These are phyloP conservation scores for Drosophila equinoxialis DNA, from an alignment of 1,140 invertebrate species.

Conservation along the genomic window DNA sequence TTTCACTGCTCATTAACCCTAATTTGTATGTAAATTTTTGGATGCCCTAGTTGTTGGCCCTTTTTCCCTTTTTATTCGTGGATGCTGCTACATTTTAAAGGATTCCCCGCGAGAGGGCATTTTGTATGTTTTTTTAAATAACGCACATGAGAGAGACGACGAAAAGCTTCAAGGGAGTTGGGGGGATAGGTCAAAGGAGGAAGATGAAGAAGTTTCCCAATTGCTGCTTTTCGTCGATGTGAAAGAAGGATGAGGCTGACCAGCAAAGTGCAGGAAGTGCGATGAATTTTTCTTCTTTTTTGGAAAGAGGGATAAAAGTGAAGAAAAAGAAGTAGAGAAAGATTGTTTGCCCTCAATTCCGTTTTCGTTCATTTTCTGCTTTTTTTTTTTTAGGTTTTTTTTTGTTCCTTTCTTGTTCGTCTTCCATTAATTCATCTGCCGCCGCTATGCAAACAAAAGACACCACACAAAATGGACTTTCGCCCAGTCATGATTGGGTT, in stretches of 20 bases:
- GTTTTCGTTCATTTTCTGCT: background rate
- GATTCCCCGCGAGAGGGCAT: constrained; percentile 45
- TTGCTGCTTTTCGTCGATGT: constrained; percentile 9
- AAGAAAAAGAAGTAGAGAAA: constrained; percentile 12
- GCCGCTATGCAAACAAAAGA: constrained; percentile 67
- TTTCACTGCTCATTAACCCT: constrained; percentile 82
- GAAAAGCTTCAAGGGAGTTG: constrained; percentile 10
- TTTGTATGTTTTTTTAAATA: constrained; percentile 61
- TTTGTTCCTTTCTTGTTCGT: constrained; percentile 2
- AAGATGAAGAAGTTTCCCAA: constrained; percentile 28
- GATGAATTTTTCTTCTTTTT: background rate
- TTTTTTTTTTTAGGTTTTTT: background rate
- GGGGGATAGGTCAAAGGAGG: background rate
- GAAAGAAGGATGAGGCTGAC: background rate
- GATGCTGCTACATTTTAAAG: constrained; percentile 47
- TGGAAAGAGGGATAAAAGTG: constrained; percentile 15
- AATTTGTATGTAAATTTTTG: constrained; percentile 81
- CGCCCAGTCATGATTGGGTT: constrained; percentile 72
- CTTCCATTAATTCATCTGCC: constrained; percentile 72
- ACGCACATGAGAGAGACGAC: constrained; percentile 45
- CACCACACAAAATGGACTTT: constrained; percentile 62
- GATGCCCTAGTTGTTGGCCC: constrained; percentile 41
- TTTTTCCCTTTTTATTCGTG: constrained; percentile 5
- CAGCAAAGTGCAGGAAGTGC: constrained; percentile 43
- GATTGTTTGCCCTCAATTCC: constrained; percentile 50